Evolutionary conservation across 2,113 vertebrate species (phyloP).

Genomic region (Pygathrix nemaeus): DNA sequence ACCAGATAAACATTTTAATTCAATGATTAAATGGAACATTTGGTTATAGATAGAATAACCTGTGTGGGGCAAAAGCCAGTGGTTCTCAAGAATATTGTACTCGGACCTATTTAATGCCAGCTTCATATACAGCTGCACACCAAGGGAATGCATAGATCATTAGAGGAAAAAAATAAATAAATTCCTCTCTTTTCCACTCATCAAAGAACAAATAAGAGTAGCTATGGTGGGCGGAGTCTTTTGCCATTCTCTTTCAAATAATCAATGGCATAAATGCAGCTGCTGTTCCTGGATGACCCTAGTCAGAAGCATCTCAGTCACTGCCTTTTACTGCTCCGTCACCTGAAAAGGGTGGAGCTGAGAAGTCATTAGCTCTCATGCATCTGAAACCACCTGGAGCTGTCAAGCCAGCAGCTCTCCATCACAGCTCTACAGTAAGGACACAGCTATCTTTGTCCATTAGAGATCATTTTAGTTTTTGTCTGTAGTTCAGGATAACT

Average conservation of each 20-base stretch:
- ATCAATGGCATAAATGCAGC: neutral
- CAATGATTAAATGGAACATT: neutral
- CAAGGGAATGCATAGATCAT: neutral
- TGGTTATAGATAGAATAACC: neutral
- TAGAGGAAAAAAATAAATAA: neutral
- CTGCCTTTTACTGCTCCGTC: slow-evolving; percentile 7
- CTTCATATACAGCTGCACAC: neutral
- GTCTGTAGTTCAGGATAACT: slow-evolving; percentile 45
- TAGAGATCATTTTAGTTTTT: slow-evolving; percentile 79
- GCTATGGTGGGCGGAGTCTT: neutral
- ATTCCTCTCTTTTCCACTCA: neutral
- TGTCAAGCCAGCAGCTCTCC: slow-evolving; percentile 74
- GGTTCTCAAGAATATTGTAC: neutral
- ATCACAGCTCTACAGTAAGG: slow-evolving; percentile 41
- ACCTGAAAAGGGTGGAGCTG: slow-evolving; percentile 22
- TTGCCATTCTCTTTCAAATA: slow-evolving; percentile 16
- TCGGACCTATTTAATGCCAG: neutral
- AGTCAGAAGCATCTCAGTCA: slow-evolving; percentile 58
- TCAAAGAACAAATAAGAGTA: neutral
- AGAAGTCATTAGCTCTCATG: slow-evolving; percentile 53
- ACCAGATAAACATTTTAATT: neutral
- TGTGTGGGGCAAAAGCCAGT: neutral
- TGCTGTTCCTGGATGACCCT: neutral
- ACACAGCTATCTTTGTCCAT: slow-evolving; percentile 77
- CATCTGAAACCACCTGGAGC: slow-evolving; percentile 56